These are phyloP conservation scores for Nesoenas mayeri DNA, from an alignment of 2,113 vertebrate species.

Conservation along the genomic window DNA sequence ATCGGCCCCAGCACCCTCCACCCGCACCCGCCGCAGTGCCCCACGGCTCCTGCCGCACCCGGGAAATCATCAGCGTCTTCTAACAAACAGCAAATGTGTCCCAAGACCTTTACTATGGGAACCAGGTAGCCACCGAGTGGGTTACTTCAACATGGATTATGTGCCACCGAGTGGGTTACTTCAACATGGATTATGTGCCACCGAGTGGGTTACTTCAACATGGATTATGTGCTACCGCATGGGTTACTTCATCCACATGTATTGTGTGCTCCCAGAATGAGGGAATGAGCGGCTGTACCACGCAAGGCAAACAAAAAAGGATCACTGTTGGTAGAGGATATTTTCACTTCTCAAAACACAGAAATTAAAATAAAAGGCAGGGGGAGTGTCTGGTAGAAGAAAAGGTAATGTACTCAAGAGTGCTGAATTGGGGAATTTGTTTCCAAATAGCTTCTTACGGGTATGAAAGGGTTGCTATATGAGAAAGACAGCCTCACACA, in stretches of 20 bases:
- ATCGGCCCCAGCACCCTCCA: background rate
- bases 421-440: background rate
- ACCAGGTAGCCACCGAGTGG: background rate
- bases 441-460: background rate
- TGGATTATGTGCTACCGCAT: background rate
- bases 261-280: background rate
- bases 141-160: background rate
- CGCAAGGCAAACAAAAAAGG: background rate
- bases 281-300: background rate
- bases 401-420: background rate
- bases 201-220: too few species aligned
- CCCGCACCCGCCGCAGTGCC: background rate
- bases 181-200: background rate
- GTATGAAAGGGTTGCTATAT: background rate
- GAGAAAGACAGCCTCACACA: slow-evolving; percentile 34
- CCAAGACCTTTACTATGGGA: background rate
- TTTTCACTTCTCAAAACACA: background rate
- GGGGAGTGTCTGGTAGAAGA: background rate
- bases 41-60: background rate
- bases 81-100: background rate
- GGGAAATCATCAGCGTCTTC: background rate
- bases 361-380: background rate
- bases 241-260: background rate
- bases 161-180: background rate
- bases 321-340: background rate